A percentile compares a stretch with the other conserved stretches of the same genome.
phyloP scores from a whole-genome alignment of 2,113 vertebrate species.

The Rhizomys pruinosus region DNA sequence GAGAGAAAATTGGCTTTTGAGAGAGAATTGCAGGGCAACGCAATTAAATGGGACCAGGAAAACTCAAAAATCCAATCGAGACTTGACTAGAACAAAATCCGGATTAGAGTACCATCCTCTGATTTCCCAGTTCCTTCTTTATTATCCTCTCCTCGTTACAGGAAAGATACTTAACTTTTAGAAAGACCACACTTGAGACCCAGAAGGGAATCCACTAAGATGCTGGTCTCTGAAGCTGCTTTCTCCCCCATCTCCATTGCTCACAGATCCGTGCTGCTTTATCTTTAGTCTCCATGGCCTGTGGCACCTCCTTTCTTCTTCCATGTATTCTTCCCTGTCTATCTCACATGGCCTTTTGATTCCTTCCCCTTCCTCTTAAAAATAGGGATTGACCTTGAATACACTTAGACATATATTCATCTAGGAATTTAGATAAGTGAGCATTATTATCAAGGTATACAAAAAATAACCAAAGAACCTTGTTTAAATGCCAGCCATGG shows the following conservation, averaged over 20 bases:
- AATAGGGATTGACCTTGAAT: background rate
- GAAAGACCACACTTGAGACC: background rate
- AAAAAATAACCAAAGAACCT: background rate
- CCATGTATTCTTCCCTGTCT: background rate
- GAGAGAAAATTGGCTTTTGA: background rate
- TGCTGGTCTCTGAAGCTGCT: background rate
- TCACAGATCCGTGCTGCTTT: background rate
- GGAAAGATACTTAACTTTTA: background rate
- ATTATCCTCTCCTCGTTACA: background rate
- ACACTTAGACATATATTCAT: background rate
- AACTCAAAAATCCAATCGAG: slow-evolving; percentile 3
- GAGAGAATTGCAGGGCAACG: background rate
- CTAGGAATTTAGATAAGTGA: slow-evolving; percentile 10
- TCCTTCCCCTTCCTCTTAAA: background rate
- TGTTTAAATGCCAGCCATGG: background rate
- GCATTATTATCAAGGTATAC: background rate
- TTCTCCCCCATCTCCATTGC: background rate
- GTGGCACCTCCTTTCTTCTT: background rate
- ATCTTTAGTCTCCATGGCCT: background rate
- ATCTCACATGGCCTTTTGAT: background rate
- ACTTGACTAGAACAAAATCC: background rate
- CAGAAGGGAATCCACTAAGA: background rate
- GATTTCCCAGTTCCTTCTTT: background rate
- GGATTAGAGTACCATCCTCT: background rate
- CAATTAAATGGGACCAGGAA: slow-evolving; percentile 2